Percentiles rank a stretch among this genome's conserved stretches.
These are phyloP conservation scores for Callopanchax toddi DNA, from an alignment of 2,113 vertebrate genomes.

Conservation along the genomic window DNA sequence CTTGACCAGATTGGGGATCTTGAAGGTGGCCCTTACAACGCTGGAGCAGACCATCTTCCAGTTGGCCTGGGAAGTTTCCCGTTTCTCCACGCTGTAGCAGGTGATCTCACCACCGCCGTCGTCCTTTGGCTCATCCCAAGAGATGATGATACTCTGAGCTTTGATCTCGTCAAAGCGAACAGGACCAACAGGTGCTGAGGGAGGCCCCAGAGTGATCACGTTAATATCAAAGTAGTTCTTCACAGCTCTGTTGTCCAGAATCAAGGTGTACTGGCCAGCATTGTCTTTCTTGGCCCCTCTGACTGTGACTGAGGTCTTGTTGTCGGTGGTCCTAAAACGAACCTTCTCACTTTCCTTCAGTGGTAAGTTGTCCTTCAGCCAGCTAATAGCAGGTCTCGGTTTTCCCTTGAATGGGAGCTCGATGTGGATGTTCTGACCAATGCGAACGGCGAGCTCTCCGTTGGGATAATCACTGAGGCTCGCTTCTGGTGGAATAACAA, in stretches of 20 bases:
- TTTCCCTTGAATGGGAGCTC: slow-evolving; percentile 97
- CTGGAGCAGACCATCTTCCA: slow-evolving; percentile 99
- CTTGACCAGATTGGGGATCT: slow-evolving; percentile 93
- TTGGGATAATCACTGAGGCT: slow-evolving; percentile 90
- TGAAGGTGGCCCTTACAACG: slow-evolving; percentile 90
- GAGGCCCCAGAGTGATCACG: slow-evolving; percentile 90
- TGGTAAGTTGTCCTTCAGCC: slow-evolving; percentile 92
- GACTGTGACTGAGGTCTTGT: slow-evolving; percentile 90
- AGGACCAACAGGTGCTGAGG: slow-evolving; percentile 90
- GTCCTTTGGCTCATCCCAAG: slow-evolving; percentile 93
- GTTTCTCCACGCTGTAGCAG: slow-evolving; percentile 95
- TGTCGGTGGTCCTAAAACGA: slow-evolving; percentile 94
- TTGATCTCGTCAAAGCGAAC: slow-evolving; percentile 94
- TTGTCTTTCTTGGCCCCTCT: slow-evolving; percentile 93
- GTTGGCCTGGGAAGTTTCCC: slow-evolving; percentile 93
- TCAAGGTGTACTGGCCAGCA: slow-evolving; percentile 93
- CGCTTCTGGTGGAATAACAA: slow-evolving; percentile 90
- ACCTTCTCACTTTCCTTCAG: slow-evolving; percentile 93
- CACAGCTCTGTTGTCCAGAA: slow-evolving; percentile 89
- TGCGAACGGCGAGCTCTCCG: slow-evolving; percentile 88
- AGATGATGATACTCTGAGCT: slow-evolving; percentile 92
- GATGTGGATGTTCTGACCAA: slow-evolving; percentile 92
- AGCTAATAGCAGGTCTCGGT: slow-evolving; percentile 91
- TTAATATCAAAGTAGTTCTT: slow-evolving; percentile 90
- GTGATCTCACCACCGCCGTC: slow-evolving; percentile 95